phyloP scores from a whole-genome alignment of 2,888 invertebrate genomes.

The Andrena flavipes region DNA sequence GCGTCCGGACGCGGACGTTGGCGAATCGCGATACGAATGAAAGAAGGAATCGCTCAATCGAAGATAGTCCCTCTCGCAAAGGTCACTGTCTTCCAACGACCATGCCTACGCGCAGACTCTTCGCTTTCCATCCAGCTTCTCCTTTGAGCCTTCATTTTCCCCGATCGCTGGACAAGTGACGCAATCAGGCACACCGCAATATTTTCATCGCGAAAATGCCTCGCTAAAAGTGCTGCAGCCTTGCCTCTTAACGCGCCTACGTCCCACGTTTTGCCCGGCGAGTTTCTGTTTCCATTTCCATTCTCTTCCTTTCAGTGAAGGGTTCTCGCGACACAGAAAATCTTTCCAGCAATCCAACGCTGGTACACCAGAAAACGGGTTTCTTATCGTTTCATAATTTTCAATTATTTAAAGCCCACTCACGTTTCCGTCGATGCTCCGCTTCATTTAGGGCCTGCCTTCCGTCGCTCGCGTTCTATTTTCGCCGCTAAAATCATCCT shows the following conservation, averaged over 20 bases:
- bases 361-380: neutral
- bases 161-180: neutral
- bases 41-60: slow-evolving; percentile 66
- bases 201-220: slow-evolving; percentile 27
- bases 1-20: slow-evolving; percentile 60
- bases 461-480: neutral
- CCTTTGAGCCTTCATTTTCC: neutral
- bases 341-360: neutral
- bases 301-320: slow-evolving; percentile 38
- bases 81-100: slow-evolving; percentile 45
- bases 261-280: slow-evolving; percentile 55
- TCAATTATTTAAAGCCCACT: neutral
- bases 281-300: slow-evolving; percentile 43
- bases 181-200: neutral
- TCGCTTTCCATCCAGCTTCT: slow-evolving; percentile 8
- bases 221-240: slow-evolving; percentile 45
- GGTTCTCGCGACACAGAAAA: slow-evolving; percentile 10
- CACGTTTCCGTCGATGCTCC: neutral
- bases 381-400: neutral
- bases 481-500: slow-evolving; percentile 50
- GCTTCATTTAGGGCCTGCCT: neutral
- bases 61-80: slow-evolving; percentile 49
- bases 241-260: slow-evolving; percentile 40
- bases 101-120: neutral
- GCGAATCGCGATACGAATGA: slow-evolving; percentile 62